Base-by-base conservation (phyloP, 2,888 invertebrate species). In the Campoletis raptor region DNA sequence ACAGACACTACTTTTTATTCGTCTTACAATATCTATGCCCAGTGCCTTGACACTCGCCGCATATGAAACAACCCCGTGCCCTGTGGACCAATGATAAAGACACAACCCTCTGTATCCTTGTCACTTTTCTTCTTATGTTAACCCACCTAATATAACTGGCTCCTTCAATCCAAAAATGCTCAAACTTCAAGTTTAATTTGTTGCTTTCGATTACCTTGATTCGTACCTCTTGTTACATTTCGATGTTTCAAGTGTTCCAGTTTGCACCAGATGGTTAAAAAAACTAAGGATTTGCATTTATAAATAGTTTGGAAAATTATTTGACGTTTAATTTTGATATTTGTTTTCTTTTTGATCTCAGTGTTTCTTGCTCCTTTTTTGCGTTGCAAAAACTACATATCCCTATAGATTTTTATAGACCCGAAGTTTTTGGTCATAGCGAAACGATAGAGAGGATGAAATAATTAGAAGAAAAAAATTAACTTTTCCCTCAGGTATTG, bases 401-500 rank as follows among this genome's bases (percentile, higher is more conserved):
- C 18, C 48, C 18, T 48, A 48, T 18, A 6, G 18, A 18, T 24
- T n/a, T 24, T 24, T 10, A 2, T 0, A 10, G 24, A 0, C 57
- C 57, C 5, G 61, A 10, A 12, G 12, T 57, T 61, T 24, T 61
- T 61, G 30, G 30, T 15, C 15, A 10, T 24, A 15, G 61, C 0
- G 15, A 30, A 61, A 61, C n/a, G 48, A 30, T 12, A 57, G 24
- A 30, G 61, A 30, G 61, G 61, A 15, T 48, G 45, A 89, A 86
- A 92, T 92, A 93, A 92, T 40, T 40, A 45, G 36, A 37, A 45
- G 18, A 36, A 54, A 36, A 92, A 92, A 93, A 93, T 93, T 93
- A 93, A 92, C 90, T 93, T 93, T 92, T 92, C 93, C 92, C 93
- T 74, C 76, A 87, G 90, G 93, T 87, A 90, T 91, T 90, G 90